Percentiles rank a stretch among this genome's conserved stretches.
These are phyloP conservation scores for Eulimnadia texana DNA, from an alignment of 1,140 invertebrate species.

Conservation along the genomic window DNA sequence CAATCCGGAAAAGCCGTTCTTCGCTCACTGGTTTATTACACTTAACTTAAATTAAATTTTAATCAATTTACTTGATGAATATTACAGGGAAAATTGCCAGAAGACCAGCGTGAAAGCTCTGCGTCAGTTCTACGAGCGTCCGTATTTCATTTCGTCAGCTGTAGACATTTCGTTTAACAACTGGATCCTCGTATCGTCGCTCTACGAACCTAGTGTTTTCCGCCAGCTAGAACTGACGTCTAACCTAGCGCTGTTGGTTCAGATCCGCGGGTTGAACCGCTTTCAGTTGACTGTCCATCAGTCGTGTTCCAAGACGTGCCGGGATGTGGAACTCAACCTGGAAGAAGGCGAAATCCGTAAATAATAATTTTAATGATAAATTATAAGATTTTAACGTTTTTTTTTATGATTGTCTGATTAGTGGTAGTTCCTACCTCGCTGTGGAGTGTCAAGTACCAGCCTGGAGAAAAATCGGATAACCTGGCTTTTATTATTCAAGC, in stretches of 20 bases:
- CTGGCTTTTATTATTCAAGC: slow-evolving; percentile 13
- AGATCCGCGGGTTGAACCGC: slow-evolving; percentile 12
- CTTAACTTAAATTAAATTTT: not conserved
- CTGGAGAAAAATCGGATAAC: slow-evolving; percentile 10
- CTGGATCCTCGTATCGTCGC: slow-evolving; percentile 11
- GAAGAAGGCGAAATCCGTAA: slow-evolving; percentile 14
- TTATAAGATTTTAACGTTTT: no score
- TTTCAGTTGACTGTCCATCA: not conserved
- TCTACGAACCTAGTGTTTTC: not conserved
- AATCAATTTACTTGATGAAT: not conserved
- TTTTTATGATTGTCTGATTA: not conserved
- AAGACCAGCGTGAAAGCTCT: not conserved
- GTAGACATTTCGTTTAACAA: slow-evolving; percentile 7
- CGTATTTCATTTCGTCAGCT: slow-evolving; percentile 9
- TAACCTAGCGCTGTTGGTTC: slow-evolving; percentile 8
- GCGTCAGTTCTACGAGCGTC: slow-evolving; percentile 11
- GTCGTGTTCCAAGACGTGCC: slow-evolving; percentile 2
- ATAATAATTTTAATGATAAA: not conserved
- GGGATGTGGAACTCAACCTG: not conserved
- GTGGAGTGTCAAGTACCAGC: slow-evolving; percentile 12
- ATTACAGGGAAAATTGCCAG: slow-evolving; percentile 10
- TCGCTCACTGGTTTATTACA: slow-evolving; percentile 11
- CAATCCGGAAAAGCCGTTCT: slow-evolving; percentile 1
- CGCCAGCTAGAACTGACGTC: slow-evolving; percentile 1
- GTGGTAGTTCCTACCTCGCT: not conserved